These are phyloP conservation scores for Lasiommata megera DNA, from an alignment of 2,888 invertebrate genomes.

Conservation along the genomic window DNA sequence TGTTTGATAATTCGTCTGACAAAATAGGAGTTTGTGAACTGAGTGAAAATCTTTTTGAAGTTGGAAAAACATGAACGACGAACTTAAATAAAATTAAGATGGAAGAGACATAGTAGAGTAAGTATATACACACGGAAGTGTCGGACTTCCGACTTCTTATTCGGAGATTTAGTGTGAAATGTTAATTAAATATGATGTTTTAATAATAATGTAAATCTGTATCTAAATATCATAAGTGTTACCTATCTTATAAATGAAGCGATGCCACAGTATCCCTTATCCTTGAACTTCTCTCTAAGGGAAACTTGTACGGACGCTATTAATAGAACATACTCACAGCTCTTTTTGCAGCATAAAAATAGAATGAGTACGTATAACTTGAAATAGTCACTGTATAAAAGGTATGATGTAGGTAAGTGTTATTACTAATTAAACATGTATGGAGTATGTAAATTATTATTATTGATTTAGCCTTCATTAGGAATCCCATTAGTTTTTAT, in stretches of 20 bases:
- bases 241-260: neutral
- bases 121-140: no score
- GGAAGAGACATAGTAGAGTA: no score
- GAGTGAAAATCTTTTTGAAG: no score
- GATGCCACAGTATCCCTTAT: constrained; percentile 6
- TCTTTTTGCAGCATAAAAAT: constrained; percentile 12
- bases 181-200: no score
- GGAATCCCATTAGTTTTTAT: neutral
- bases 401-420: neutral
- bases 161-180: no score
- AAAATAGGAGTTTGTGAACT: no score
- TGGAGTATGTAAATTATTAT: neutral
- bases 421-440: neutral
- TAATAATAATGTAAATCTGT: no score
- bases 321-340: constrained; percentile 6
- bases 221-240: no score
- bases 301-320: constrained; percentile 10
- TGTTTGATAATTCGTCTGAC: no score
- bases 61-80: no score
- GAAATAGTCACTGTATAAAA: neutral
- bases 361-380: constrained; percentile 7
- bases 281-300: constrained; percentile 13
- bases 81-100: no score
- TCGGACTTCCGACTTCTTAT: no score
- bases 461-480: neutral